Evolutionary conservation across 2,113 vertebrate species (phyloP), one percentile per base, ranked within the genome.

Genomic region (Solea solea): DNA sequence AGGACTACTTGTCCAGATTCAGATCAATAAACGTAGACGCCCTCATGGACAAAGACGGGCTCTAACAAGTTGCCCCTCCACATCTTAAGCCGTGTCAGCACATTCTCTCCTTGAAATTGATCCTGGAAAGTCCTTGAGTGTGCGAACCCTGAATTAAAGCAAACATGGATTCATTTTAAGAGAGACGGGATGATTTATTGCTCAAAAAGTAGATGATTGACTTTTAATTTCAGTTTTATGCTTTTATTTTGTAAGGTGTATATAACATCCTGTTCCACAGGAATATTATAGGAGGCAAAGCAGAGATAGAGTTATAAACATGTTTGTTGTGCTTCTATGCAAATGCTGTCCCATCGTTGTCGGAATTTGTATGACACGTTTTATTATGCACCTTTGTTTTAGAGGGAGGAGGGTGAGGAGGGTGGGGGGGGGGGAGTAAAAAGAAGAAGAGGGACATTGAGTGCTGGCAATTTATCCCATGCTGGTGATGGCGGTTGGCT

Each of bases 401-500:
- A 40, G 42, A 44, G 7, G 7, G 8, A 2, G 39, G 49, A 2
- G 21, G 50, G 16, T 9, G 21, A 25, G 10, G 21, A 21, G 14
- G 39, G 49, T 3, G 21, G 16, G 16, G 16, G 21, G 21, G 9
- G 21, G 52, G 14, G 6, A 15, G 11, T 15, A 9, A 8, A n/a
- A 12, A 60, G 56, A 14, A 0, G 34, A 21, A 50, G 41, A 58
- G 15, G 69, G 66, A 64, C 70, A 75, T 60, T 39, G 62, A 69
- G 81, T 72, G 69, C 66, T 83, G 82, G 72, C 70, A 73, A 73
- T 85, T 78, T 70, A 56, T 74, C 54, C 52, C 81, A 76, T 71
- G 76, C 70, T 74, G 71, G 73, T 78, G 83, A 84, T 80, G 70
- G 61, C 58, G 74, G 77, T 72, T 83, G 85, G 69, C 74, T 46